These are phyloP conservation scores for Ochropleura plecta DNA, from an alignment of 2,888 invertebrate genomes.

Conservation along the genomic window DNA sequence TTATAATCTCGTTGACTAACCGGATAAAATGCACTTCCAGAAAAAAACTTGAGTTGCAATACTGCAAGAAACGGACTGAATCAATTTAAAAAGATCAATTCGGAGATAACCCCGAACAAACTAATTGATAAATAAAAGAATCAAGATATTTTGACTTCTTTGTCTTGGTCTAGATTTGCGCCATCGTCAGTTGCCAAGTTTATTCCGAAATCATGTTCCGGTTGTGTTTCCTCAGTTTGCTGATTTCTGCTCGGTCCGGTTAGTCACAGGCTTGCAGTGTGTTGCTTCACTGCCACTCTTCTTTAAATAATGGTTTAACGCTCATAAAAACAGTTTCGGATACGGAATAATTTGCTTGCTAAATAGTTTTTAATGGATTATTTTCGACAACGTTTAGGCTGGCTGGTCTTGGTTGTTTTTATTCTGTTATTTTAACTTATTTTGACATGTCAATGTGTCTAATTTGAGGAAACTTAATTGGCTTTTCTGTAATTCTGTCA, in stretches of 20 bases:
- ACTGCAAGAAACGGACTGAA: conserved; percentile 4
- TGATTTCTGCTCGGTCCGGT: conserved; percentile 53
- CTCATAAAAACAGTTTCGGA: conserved; percentile 49
- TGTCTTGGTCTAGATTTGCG: conserved; percentile 60
- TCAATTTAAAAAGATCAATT: conserved; percentile 9
- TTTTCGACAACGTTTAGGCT: conserved; percentile 19
- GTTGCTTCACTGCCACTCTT: conserved; percentile 59
- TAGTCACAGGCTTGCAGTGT: conserved; percentile 55
- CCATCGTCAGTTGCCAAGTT: conserved; percentile 53
- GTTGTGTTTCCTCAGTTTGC: conserved; percentile 57
- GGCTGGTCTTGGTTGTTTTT: background rate
- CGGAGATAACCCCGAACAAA: background rate
- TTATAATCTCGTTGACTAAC: background rate
- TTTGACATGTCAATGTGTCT: background rate
- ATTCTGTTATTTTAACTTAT: background rate
- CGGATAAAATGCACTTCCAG: background rate
- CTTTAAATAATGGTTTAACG: conserved; percentile 57
- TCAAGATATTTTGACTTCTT: conserved; percentile 18
- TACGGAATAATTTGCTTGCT: conserved; percentile 57
- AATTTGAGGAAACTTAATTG: background rate
- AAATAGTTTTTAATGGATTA: conserved; percentile 45
- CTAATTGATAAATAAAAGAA: conserved; percentile 39
- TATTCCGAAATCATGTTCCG: conserved; percentile 59
- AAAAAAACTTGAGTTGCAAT: background rate
- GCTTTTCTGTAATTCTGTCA: no score